A percentile compares a stretch with the other conserved stretches of the same genome.
These are phyloP conservation scores for Lindbergichthys nudifrons DNA, from an alignment of 2,797 vertebrate species.

Conservation along the genomic window DNA sequence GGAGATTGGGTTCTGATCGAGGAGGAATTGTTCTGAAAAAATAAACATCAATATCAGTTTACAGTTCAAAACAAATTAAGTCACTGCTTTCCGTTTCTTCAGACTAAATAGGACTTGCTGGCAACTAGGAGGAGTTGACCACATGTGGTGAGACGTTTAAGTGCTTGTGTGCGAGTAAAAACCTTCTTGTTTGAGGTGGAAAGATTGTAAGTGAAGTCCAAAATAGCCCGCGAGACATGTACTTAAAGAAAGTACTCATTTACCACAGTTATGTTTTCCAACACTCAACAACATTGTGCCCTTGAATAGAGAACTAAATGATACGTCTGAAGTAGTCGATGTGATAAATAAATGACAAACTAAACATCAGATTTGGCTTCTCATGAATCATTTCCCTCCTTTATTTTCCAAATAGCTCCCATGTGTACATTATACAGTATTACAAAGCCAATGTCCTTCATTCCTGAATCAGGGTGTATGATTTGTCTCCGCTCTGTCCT, in stretches of 20 bases:
- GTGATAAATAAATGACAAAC: conserved; percentile 44
- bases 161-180: conserved; percentile 50
- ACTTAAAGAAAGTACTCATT: conserved; percentile 66
- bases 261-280: conserved; percentile 74
- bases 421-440: conserved; percentile 41
- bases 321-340: conserved; percentile 28
- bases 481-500: conserved; percentile 49
- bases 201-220: conserved; percentile 63
- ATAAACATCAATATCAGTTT: background rate
- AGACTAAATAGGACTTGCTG: conserved; percentile 52
- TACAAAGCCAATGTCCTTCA: conserved; percentile 49
- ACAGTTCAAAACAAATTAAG: conserved; percentile 18
- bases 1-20: conserved; percentile 85
- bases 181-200: conserved; percentile 73
- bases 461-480: conserved; percentile 24
- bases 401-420: conserved; percentile 21
- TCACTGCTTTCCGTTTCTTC: conserved; percentile 12
- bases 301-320: conserved; percentile 40
- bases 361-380: conserved; percentile 29
- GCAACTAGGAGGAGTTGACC: conserved; percentile 58
- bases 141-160: conserved; percentile 64
- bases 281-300: conserved; percentile 53
- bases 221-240: conserved; percentile 66
- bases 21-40: conserved; percentile 86
- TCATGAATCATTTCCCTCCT: conserved; percentile 24